Evolutionary conservation across 2,113 vertebrate species (phyloP).

Genomic region (Dromiciops gliroides): DNA sequence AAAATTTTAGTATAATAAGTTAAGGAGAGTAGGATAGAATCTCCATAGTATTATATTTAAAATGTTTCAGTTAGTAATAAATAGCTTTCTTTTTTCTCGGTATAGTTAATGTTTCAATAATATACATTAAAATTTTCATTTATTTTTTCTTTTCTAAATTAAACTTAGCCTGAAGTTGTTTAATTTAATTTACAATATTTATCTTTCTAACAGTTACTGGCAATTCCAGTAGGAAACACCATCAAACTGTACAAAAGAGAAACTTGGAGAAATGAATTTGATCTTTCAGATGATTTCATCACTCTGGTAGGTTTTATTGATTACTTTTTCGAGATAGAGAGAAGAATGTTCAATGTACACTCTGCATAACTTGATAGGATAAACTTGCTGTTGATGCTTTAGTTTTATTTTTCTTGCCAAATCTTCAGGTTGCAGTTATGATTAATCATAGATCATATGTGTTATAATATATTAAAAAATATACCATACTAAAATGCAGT

Average conservation of each 20-base stretch:
- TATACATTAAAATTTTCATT: not conserved
- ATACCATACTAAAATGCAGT: not conserved
- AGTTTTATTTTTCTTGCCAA: not conserved
- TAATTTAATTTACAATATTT: constrained; percentile 46
- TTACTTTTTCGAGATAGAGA: not conserved
- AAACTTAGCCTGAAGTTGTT: constrained; percentile 33
- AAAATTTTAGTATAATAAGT: not conserved
- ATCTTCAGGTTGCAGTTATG: not conserved
- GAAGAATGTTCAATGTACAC: not conserved
- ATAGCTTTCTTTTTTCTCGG: constrained; percentile 21
- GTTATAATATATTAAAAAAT: not conserved
- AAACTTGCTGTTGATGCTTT: not conserved
- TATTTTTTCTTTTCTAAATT: not conserved
- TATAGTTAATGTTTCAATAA: constrained; percentile 30
- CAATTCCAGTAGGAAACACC: constrained; percentile 91
- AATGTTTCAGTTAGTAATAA: not conserved
- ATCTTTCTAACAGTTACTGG: constrained; percentile 88
- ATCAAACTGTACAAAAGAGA: constrained; percentile 92
- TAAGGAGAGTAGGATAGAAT: not conserved
- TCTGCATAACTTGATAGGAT: not conserved
- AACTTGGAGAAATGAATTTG: constrained; percentile 86
- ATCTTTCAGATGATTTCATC: constrained; percentile 88
- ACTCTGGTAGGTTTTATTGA: constrained; percentile 86
- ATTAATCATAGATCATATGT: not conserved
- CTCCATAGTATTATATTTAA: constrained; percentile 44